phyloP scores from a whole-genome alignment of 2,113 vertebrate genomes.

The Girardinichthys multiradiatus region DNA sequence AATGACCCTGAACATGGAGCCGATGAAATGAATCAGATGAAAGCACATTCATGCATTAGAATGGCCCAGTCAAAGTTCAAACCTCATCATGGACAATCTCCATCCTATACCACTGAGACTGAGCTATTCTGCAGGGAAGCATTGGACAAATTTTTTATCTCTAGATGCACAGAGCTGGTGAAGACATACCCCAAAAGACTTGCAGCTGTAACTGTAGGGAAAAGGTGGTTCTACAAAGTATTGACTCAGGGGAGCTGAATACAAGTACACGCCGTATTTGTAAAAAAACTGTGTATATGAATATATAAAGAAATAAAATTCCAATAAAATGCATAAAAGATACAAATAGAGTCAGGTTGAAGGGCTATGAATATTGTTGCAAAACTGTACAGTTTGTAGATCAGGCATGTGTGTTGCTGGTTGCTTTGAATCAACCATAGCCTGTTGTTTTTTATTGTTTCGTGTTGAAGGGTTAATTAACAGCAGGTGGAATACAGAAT shows the following conservation, averaged over 20 bases:
- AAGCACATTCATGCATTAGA: background rate
- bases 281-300: background rate
- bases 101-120: background rate
- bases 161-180: too few relatives aligned
- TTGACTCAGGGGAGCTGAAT: background rate
- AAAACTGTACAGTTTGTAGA: background rate
- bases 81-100: too few relatives aligned
- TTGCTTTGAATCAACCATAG: conserved; percentile 4
- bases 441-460: background rate
- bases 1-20: background rate
- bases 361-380: background rate
- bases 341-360: background rate
- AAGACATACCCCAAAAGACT: background rate
- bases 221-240: too few relatives aligned
- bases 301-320: background rate
- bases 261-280: background rate
- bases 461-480: background rate
- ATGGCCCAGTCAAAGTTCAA: too few relatives aligned
- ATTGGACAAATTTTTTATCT: background rate
- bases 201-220: background rate
- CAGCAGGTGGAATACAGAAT: background rate
- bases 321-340: background rate
- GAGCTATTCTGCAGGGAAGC: background rate
- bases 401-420: background rate
- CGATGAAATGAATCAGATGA: too few relatives aligned